These are phyloP conservation scores for Onychomys leucogaster DNA, from an alignment of 2,797 vertebrate genomes.

Conservation along the genomic window DNA sequence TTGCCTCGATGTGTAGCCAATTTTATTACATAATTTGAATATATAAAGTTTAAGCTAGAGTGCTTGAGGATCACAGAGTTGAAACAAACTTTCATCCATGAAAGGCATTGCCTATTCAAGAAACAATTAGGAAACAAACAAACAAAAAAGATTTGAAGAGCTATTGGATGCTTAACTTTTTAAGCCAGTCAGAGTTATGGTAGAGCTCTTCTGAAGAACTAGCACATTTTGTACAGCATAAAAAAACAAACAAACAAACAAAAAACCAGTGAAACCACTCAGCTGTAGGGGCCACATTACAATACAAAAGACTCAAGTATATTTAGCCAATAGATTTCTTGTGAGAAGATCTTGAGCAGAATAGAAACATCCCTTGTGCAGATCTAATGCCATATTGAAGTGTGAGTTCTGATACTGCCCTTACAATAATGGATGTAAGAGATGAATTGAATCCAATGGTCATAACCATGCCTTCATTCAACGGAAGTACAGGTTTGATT, in stretches of 20 bases:
- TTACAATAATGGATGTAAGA: neutral
- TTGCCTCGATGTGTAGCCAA: neutral
- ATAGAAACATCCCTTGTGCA: neutral
- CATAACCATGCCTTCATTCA: neutral
- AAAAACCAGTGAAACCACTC: neutral
- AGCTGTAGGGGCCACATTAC: neutral
- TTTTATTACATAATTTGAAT: neutral
- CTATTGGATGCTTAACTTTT: neutral
- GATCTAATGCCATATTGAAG: neutral
- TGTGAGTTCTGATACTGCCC: neutral
- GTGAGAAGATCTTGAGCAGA: neutral
- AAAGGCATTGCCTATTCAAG: neutral
- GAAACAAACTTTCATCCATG: neutral
- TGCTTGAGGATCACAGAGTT: neutral
- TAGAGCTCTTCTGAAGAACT: neutral
- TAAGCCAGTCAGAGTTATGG: neutral
- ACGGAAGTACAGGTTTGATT: neutral
- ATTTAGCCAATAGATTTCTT: neutral
- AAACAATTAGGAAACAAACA: neutral
- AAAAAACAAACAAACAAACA: no score
- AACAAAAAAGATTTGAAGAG: neutral
- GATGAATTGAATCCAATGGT: neutral
- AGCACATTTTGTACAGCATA: neutral
- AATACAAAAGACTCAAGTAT: neutral
- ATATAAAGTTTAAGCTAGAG: neutral